Percentiles rank a stretch among this genome's conserved stretches.
phyloP scores from a whole-genome alignment of 2,113 vertebrate genomes.

The Poeciliopsis occidentalis region DNA sequence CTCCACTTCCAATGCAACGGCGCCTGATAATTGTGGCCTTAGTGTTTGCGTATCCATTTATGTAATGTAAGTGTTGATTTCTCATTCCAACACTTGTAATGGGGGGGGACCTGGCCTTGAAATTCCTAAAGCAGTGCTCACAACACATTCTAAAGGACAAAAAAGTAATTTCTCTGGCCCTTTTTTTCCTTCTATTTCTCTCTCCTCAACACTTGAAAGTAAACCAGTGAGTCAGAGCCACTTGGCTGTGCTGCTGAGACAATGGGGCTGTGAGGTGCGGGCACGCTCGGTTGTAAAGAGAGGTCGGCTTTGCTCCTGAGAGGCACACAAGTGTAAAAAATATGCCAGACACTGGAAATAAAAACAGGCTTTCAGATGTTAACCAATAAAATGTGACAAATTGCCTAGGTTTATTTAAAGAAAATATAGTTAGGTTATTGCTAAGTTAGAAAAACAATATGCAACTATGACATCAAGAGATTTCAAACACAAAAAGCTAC shows the following conservation, averaged over 20 bases:
- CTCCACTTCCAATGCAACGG: constrained; percentile 57
- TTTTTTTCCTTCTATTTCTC: constrained; percentile 1
- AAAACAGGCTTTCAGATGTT: neutral
- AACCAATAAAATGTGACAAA: neutral
- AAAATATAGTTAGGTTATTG: neutral
- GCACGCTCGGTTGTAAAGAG: constrained; percentile 49
- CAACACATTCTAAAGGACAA: constrained; percentile 15
- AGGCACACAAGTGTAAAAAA: constrained; percentile 24
- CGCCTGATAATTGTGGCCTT: constrained; percentile 74
- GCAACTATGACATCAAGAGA: neutral
- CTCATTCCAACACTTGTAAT: constrained; percentile 64
- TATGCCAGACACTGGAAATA: neutral
- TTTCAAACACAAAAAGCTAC: neutral
- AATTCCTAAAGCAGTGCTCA: constrained; percentile 59
- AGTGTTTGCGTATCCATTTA: constrained; percentile 69
- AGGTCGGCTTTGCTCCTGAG: constrained; percentile 32
- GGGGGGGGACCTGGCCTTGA: constrained; percentile 49
- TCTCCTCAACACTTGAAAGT: constrained; percentile 38
- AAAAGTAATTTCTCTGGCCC: constrained; percentile 25
- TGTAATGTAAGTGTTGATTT: constrained; percentile 72
- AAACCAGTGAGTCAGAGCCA: constrained; percentile 60
- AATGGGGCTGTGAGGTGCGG: constrained; percentile 35
- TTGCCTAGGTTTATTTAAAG: neutral
- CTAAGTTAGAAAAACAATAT: neutral
- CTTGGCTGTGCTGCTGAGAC: constrained; percentile 41